Conservation (phyloP, 2,797 vertebrate species). For the Spinus olivaceus region DNA sequence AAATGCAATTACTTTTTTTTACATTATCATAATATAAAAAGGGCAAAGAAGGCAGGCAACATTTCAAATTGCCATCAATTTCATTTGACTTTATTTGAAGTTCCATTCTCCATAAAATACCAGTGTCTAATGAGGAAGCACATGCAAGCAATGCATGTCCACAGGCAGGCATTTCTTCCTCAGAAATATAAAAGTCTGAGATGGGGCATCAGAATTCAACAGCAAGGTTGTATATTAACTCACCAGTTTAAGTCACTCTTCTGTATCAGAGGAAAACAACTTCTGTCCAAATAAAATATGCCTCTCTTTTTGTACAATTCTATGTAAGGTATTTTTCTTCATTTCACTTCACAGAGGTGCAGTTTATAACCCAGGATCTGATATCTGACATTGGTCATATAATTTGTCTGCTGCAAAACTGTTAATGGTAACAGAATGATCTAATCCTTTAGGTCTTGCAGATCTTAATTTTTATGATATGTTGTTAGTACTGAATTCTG, state of each 20-base stretch:
- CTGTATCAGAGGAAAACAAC: neutral
- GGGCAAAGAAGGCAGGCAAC: neutral
- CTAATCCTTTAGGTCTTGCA: neutral
- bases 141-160: rapidly evolving
- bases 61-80: neutral
- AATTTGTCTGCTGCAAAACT: conserved; percentile 16
- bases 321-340: neutral
- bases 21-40: neutral
- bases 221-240: neutral
- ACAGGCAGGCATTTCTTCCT: neutral
- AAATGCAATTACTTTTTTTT: neutral
- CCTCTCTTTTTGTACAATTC: neutral
- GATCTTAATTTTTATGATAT: neutral
- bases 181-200: neutral
- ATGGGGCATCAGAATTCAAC: neutral
- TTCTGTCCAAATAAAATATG: neutral
- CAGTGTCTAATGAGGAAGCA: neutral
- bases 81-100: neutral
- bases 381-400: neutral
- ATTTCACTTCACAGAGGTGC: neutral
- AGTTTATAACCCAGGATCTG: neutral
- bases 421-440: conserved; percentile 2
- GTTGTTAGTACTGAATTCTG: neutral
- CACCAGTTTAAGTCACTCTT: neutral
- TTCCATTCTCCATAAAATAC: neutral